Evolutionary conservation across 1,140 invertebrate species (phyloP).

Genomic region (Apis laboriosa): DNA sequence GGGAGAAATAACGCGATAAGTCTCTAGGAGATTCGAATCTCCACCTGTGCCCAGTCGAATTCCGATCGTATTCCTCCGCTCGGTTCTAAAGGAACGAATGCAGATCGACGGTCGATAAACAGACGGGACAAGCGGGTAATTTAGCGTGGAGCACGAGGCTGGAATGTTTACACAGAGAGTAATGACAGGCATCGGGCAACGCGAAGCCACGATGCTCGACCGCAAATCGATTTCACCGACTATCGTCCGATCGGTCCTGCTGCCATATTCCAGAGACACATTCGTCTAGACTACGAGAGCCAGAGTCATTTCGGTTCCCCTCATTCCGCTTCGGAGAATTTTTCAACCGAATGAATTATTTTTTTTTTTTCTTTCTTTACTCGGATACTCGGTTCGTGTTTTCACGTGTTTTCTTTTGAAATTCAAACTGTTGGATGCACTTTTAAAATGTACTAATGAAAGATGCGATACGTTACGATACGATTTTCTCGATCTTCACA

Average conservation of each 20-base stretch:
- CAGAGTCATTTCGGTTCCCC: background rate
- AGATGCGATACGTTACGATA: no score
- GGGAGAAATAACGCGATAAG: background rate
- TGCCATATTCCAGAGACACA: slow-evolving; percentile 16
- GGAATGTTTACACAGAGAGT: slow-evolving; percentile 53
- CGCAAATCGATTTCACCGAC: slow-evolving; percentile 47
- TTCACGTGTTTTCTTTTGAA: no score
- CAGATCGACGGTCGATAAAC: slow-evolving; percentile 39
- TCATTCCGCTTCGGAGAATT: background rate
- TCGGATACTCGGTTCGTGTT: no score
- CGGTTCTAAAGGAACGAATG: slow-evolving; percentile 15
- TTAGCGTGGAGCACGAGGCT: slow-evolving; percentile 31
- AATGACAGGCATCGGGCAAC: slow-evolving; percentile 36
- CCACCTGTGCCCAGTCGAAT: slow-evolving; percentile 35
- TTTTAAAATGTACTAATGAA: no score
- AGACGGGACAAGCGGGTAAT: slow-evolving; percentile 43
- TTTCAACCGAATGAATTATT: background rate
- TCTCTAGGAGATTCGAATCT: background rate
- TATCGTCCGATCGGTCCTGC: slow-evolving; percentile 21
- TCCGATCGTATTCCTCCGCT: slow-evolving; percentile 13
- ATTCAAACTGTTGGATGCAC: no score
- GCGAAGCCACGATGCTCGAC: slow-evolving; percentile 33
- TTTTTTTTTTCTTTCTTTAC: no score
- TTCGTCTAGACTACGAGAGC: slow-evolving; percentile 1
- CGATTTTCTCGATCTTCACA: no score